phyloP scores from a whole-genome alignment of 2,113 vertebrate genomes.

The Pterophyllum scalare region DNA sequence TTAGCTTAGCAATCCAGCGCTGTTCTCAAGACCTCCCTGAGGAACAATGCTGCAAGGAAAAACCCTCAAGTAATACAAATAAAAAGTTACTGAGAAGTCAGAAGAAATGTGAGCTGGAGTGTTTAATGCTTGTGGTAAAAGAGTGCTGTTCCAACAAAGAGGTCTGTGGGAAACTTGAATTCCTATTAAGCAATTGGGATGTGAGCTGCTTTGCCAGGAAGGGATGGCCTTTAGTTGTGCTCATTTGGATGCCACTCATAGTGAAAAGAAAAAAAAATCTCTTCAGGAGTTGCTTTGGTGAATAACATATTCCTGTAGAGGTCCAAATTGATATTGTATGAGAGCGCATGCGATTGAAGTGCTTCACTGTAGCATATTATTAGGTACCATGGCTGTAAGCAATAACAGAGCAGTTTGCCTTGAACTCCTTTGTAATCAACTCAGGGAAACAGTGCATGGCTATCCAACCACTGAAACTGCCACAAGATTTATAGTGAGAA shows the following conservation, averaged over 20 bases:
- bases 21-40: constrained; percentile 34
- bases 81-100: constrained; percentile 62
- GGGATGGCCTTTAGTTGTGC: constrained; percentile 38
- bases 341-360: constrained; percentile 64
- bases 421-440: constrained; percentile 75
- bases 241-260: constrained; percentile 53
- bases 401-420: constrained; percentile 69
- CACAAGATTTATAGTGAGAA: constrained; percentile 78
- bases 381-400: constrained; percentile 65
- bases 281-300: constrained; percentile 39
- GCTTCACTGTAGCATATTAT: constrained; percentile 53
- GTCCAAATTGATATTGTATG: constrained; percentile 69
- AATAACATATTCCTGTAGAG: constrained; percentile 60
- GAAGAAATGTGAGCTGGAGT: constrained; percentile 63
- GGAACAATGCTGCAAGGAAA: constrained; percentile 47
- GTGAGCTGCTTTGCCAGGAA: constrained; percentile 38
- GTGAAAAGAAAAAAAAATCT: constrained; percentile 33
- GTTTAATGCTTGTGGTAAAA: constrained; percentile 67
- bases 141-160: constrained; percentile 59
- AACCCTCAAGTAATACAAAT: constrained; percentile 54
- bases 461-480: constrained; percentile 68
- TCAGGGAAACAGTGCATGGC: constrained; percentile 58
- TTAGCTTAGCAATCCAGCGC: constrained; percentile 36
- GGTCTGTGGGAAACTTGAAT: constrained; percentile 67
- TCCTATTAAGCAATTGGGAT: constrained; percentile 68